Percentiles rank a stretch among this genome's conserved stretches.
Conservation (phyloP, 2,888 invertebrate genomes). For the Myopa tessellatipennis region DNA sequence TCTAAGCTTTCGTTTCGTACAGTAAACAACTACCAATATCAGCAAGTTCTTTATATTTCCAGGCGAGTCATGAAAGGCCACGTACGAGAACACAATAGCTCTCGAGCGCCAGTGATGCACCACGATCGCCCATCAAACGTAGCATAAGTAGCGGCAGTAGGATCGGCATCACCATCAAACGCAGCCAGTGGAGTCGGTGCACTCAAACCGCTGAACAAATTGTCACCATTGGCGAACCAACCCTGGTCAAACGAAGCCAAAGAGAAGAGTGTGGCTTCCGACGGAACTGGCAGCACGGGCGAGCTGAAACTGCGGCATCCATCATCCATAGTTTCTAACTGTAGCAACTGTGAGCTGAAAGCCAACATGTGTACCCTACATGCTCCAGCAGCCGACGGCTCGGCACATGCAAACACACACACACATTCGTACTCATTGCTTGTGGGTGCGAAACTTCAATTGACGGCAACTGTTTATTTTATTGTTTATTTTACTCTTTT, state of each 20-base stretch:
- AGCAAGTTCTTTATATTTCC: too few relatives aligned
- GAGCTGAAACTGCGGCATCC: too few relatives aligned
- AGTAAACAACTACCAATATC: too few relatives aligned
- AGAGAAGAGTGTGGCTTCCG: background rate
- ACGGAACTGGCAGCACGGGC: background rate
- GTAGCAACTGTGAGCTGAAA: background rate
- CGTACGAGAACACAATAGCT: too few relatives aligned
- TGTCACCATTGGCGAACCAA: slow-evolving; percentile 19
- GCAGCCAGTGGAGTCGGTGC: slow-evolving; percentile 34
- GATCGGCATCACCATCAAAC: slow-evolving; percentile 45
- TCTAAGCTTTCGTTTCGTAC: too few relatives aligned
- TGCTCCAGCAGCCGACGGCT: background rate
- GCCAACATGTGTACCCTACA: background rate
- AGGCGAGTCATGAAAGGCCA: too few relatives aligned
- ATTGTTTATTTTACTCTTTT: background rate
- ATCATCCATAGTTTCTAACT: too few relatives aligned
- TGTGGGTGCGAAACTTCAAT: background rate
- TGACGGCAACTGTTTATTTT: background rate
- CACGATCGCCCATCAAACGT: background rate
- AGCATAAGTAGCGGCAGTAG: slow-evolving; percentile 38
- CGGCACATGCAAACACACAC: too few relatives aligned
- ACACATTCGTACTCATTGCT: too few relatives aligned
- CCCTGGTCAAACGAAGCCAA: too few relatives aligned
- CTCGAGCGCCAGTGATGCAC: background rate
- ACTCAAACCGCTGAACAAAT: slow-evolving; percentile 27